These are phyloP conservation scores for Podarcis cretensis DNA, from an alignment of 2,113 vertebrate species.

Conservation along the genomic window DNA sequence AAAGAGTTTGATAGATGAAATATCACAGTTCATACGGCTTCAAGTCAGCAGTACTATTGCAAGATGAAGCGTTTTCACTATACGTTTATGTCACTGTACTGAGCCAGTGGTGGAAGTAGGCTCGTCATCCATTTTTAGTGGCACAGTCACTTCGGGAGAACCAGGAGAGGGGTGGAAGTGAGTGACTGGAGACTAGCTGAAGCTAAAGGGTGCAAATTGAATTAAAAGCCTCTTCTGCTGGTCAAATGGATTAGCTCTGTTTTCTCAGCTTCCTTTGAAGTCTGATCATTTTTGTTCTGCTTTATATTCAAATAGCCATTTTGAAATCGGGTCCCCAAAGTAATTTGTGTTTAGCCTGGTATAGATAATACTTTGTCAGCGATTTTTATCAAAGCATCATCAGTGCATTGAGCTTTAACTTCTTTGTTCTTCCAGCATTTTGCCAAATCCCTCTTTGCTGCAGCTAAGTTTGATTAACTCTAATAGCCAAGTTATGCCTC, in stretches of 20 bases:
- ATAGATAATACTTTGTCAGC: conserved; percentile 9
- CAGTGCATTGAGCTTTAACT: not conserved
- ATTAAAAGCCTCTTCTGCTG: not conserved
- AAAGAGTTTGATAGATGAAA: not conserved
- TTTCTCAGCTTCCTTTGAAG: conserved; percentile 10
- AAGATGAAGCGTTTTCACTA: not conserved
- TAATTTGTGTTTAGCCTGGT: not conserved
- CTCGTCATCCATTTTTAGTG: not conserved
- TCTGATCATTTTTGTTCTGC: conserved; percentile 12
- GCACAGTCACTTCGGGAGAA: not conserved
- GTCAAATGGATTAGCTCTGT: not conserved
- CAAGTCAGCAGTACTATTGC: not conserved
- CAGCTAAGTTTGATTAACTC: conserved; percentile 3
- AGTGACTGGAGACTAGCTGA: not conserved
- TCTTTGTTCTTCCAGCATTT: not conserved
- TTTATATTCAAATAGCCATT: conserved; percentile 29
- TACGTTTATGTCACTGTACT: not conserved
- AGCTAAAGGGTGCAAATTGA: conserved; percentile 1
- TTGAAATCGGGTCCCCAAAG: conserved; percentile 23
- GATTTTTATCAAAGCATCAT: conserved; percentile 17
- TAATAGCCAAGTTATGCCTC: not conserved
- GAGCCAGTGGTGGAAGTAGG: not conserved
- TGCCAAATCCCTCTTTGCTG: not conserved
- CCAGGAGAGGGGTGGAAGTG: not conserved
- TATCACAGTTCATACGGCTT: not conserved